Conservation (phyloP, 2,797 vertebrate species). For the Chrysocyon brachyurus region DNA sequence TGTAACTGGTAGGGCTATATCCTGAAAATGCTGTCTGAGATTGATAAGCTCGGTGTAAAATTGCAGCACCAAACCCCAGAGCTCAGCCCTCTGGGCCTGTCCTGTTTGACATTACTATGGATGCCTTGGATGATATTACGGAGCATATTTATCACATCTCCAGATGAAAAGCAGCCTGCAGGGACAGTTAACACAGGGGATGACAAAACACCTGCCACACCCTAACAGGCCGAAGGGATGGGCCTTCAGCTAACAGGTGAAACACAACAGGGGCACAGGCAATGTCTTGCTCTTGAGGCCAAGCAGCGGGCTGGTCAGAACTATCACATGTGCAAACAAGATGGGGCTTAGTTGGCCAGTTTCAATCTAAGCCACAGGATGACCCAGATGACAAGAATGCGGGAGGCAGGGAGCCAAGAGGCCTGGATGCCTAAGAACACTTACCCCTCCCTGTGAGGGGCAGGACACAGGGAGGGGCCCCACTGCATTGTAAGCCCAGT, state of each 20-base stretch:
- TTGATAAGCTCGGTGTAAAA: not conserved
- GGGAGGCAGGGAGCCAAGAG: not conserved
- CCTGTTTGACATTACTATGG: not conserved
- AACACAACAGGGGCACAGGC: not conserved
- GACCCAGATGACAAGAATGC: not conserved
- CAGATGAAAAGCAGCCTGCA: not conserved
- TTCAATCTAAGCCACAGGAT: rapidly evolving
- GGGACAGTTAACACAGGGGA: not conserved
- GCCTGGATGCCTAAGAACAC: not conserved
- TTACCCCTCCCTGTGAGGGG: no score
- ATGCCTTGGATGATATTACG: rapidly evolving
- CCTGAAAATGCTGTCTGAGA: not conserved
- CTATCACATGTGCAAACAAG: rapidly evolving
- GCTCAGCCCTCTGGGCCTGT: not conserved
- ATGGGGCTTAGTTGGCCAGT: not conserved
- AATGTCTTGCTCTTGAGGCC: not conserved
- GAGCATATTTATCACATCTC: not conserved
- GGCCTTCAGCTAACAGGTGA: not conserved
- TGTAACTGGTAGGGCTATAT: not conserved
- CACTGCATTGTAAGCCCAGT: rapidly evolving
- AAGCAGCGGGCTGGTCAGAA: not conserved
- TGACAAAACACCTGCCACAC: not conserved
- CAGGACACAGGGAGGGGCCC: not conserved
- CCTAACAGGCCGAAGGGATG: not conserved
- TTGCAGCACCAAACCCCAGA: not conserved